These are phyloP conservation scores for Dryobotodes eremita DNA, from an alignment of 2,888 invertebrate genomes.

Conservation along the genomic window DNA sequence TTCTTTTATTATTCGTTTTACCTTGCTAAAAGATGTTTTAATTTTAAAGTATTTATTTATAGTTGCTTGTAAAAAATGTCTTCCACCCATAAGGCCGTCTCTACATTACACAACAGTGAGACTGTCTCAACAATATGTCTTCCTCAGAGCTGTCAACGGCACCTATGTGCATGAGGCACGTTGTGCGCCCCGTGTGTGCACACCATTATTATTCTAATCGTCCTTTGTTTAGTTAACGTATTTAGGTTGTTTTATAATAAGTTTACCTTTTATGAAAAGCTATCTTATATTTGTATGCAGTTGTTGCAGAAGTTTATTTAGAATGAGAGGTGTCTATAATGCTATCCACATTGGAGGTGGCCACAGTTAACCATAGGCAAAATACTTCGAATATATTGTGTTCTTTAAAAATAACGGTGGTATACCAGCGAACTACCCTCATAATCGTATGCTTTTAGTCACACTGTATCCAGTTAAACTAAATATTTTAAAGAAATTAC, in stretches of 20 bases:
- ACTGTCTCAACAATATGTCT: conserved; percentile 80
- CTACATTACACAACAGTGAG: conserved; percentile 62
- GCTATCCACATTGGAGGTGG: too few species aligned
- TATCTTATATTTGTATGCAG: not conserved
- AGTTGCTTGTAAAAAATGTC: not conserved
- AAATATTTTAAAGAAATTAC: not conserved
- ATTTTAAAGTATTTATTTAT: too few species aligned
- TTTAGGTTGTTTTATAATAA: not conserved
- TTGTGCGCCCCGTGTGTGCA: conserved; percentile 78
- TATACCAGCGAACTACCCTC: not conserved
- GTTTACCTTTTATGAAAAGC: not conserved
- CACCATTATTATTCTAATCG: conserved; percentile 67
- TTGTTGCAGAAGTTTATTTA: not conserved
- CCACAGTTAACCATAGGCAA: not conserved
- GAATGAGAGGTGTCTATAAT: not conserved
- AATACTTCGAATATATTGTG: not conserved
- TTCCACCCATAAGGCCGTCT: conserved; percentile 32
- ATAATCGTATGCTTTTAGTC: not conserved
- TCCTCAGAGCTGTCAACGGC: conserved; percentile 82
- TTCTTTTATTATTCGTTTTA: too few species aligned
- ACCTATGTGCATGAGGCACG: conserved; percentile 81
- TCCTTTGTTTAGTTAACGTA: conserved; percentile 59
- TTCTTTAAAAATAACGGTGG: not conserved
- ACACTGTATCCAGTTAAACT: not conserved
- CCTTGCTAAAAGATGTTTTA: too few species aligned